Percentiles rank a stretch among this genome's conserved stretches.
Conservation (phyloP, 2,113 vertebrate species). For the Ovibos moschatus region DNA sequence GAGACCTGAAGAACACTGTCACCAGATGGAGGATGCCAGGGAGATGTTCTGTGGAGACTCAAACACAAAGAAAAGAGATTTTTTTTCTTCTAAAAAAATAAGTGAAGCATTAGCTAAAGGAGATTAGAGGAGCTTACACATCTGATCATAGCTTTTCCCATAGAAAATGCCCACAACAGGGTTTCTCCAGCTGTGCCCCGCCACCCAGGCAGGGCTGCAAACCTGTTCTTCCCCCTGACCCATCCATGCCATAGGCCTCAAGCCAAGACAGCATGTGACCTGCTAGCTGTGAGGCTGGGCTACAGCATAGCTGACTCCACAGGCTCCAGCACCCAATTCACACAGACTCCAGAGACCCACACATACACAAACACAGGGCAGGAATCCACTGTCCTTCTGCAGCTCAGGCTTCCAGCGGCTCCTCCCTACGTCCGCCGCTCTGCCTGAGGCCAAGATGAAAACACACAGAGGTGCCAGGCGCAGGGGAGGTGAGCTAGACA, state of each 20-base stretch:
- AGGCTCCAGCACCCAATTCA: not conserved
- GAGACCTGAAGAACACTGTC: not conserved
- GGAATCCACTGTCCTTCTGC: not conserved
- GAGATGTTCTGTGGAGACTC: not conserved
- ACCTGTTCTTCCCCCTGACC: too few species aligned
- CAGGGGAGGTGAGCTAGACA: not conserved
- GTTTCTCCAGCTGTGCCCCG: not conserved
- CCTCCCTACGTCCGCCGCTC: not conserved
- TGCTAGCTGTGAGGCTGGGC: not conserved
- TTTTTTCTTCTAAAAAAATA: not conserved
- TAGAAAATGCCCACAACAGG: not conserved
- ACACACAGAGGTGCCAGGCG: not conserved
- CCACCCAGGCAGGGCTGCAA: not conserved
- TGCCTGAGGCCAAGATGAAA: not conserved
- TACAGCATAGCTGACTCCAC: not conserved
- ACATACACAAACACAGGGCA: not conserved
- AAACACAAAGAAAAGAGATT: not conserved
- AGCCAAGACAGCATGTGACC: not conserved
- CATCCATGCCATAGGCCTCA: not conserved
- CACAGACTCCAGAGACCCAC: not conserved
- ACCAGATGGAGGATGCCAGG: not conserved
- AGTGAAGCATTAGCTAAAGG: not conserved
- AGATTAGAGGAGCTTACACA: not conserved
- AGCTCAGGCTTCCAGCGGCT: not conserved
- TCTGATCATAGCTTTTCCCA: not conserved